These are phyloP conservation scores for Elegia similella DNA, from an alignment of 2,888 invertebrate genomes.

Conservation along the genomic window DNA sequence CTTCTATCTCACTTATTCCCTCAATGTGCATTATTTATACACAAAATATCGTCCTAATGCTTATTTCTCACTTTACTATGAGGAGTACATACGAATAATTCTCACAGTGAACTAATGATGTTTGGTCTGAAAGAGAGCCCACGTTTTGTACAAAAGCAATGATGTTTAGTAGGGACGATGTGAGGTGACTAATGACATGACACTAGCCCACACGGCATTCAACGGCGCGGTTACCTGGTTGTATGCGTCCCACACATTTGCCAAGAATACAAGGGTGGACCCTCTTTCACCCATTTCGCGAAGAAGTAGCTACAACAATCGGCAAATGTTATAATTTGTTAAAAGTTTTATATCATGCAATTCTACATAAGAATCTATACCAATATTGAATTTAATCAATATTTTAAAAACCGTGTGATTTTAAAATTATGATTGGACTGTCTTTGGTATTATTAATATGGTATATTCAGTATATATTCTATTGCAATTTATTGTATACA, in stretches of 20 bases:
- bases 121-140: constrained; percentile 60
- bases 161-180: constrained; percentile 40
- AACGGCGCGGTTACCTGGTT: constrained; percentile 56
- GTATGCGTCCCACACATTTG: constrained; percentile 64
- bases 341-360: background rate
- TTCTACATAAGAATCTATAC: background rate
- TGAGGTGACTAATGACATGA: constrained; percentile 43
- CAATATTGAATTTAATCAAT: too few relatives aligned
- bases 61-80: background rate
- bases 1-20: too few relatives aligned
- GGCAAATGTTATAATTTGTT: constrained; percentile 24
- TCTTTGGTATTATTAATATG: too few relatives aligned
- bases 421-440: too few relatives aligned
- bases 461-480: too few relatives aligned
- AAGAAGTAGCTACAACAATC: constrained; percentile 69
- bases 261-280: constrained; percentile 73
- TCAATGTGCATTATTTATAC: too few relatives aligned
- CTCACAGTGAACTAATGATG: background rate
- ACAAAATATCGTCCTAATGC: too few relatives aligned
- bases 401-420: too few relatives aligned
- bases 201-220: constrained; percentile 38
- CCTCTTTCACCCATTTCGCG: constrained; percentile 78
- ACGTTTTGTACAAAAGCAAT: constrained; percentile 45
- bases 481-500: too few relatives aligned
- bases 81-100: background rate